phyloP scores from a whole-genome alignment of 2,113 vertebrate species.

The Oceanodroma tethys region DNA sequence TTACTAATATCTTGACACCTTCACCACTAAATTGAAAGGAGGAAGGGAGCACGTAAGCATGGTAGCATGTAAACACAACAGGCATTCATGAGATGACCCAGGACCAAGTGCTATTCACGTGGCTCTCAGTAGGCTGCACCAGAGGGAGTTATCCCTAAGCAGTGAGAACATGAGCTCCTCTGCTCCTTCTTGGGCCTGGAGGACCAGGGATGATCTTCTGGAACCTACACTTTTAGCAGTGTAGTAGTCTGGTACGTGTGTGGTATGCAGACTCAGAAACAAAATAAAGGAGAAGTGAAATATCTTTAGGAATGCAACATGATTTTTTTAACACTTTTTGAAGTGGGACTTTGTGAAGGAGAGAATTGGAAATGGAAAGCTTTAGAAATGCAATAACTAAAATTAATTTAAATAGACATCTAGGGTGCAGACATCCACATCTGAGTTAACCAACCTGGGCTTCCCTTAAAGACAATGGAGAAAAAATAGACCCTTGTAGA shows the following conservation, averaged over 20 bases:
- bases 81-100: rapidly evolving
- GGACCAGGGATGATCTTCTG: not conserved
- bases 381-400: not conserved
- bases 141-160: not conserved
- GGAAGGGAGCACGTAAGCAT: rapidly evolving
- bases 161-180: not conserved
- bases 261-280: not conserved
- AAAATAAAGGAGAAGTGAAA: not conserved
- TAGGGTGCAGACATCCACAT: not conserved
- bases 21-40: not conserved
- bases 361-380: not conserved
- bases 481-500: not conserved
- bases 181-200: not conserved
- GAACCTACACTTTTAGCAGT: not conserved
- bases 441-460: not conserved
- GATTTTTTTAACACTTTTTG: not conserved
- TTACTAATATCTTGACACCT: not conserved
- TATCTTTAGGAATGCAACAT: not conserved
- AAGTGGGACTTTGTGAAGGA: not conserved
- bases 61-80: not conserved
- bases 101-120: not conserved
- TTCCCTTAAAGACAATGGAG: not conserved
- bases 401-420: not conserved
- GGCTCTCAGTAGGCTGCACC: not conserved
- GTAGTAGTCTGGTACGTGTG: not conserved